Base-by-base conservation (phyloP, 1,140 invertebrate genomes). In the Macrobrachium nipponense region DNA sequence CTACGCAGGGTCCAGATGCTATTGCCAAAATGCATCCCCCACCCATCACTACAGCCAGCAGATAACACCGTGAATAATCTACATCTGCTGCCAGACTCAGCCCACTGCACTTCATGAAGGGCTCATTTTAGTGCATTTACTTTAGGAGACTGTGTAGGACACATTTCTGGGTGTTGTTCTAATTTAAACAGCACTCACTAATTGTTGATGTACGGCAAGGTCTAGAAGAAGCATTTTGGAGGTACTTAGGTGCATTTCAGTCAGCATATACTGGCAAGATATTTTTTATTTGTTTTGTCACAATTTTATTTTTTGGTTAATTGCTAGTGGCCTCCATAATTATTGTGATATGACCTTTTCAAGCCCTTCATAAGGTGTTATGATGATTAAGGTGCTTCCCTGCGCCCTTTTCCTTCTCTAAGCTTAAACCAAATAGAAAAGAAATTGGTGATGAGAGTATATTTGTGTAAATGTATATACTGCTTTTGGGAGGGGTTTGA, bases 291-390 rank as follows among this genome's bases (percentile, higher is more conserved):
- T 72, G 58, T 77, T 60, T 77, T 77, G 60, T 77, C 60, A 60
- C 62, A 36, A 79, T 79, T 79, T 36, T 82, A 62, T 75, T 82
- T 82, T 82, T 76, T 82, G 75, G 81, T 70, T 82, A 82, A 76
- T 62, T 73, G 60, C 72, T 75, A 82, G 81, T 82, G 81, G 75
- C 81, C 81, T 82, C 81, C 81, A 70, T 75, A 82, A 72, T 51
- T 82, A 82, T 82, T 82, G 81, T 82, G 81, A 82, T 82, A 82
- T 82, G 59, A 75, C 81, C 58, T 82, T 82, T 82, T 75, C 36
- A 60, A 82, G 73, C 81, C 81, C 81, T 68, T 81, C 81, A 82
- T 70, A 82, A 75, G 81, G 73, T 70, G 75, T 82, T 60, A 82
- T 82, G 75, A 82, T 62, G 75, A 75, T 36, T 76, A 82, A 82